Evolutionary conservation across 2,113 vertebrate species (phyloP).

Genomic region (Myotis yumanensis): DNA sequence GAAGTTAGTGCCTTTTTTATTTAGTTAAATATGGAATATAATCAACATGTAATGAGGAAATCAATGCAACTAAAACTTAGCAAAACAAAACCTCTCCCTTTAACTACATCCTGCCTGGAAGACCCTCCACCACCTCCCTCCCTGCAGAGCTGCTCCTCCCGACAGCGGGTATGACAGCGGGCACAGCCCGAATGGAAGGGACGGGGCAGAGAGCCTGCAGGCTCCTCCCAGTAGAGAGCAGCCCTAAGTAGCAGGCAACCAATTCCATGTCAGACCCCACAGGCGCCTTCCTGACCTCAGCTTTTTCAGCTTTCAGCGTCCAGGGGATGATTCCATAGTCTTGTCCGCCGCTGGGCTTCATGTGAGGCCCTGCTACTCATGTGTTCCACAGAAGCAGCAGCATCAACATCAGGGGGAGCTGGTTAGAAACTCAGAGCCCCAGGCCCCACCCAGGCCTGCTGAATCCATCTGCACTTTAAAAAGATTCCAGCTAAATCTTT

Average conservation of each 20-base stretch:
- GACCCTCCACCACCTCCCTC: neutral
- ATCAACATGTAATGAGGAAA: neutral
- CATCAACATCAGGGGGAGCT: fast-evolving
- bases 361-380: neutral
- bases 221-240: neutral
- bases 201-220: neutral
- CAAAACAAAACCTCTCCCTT: neutral
- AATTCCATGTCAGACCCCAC: neutral
- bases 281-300: neutral
- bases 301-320: neutral
- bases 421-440: neutral
- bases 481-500: neutral
- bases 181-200: neutral
- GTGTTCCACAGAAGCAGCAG: neutral
- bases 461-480: neutral
- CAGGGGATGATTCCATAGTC: neutral
- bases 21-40: slow-evolving; percentile 35
- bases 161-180: neutral
- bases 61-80: slow-evolving; percentile 36
- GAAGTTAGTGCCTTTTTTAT: slow-evolving; percentile 11
- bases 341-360: fast-evolving
- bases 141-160: neutral
- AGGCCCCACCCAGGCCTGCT: neutral
- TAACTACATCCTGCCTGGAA: neutral
- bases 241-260: neutral